A percentile compares a stretch with the other conserved stretches of the same genome.
Evolutionary conservation across 2,113 vertebrate genomes (phyloP).

Genomic region (Callaeas wilsoni): DNA sequence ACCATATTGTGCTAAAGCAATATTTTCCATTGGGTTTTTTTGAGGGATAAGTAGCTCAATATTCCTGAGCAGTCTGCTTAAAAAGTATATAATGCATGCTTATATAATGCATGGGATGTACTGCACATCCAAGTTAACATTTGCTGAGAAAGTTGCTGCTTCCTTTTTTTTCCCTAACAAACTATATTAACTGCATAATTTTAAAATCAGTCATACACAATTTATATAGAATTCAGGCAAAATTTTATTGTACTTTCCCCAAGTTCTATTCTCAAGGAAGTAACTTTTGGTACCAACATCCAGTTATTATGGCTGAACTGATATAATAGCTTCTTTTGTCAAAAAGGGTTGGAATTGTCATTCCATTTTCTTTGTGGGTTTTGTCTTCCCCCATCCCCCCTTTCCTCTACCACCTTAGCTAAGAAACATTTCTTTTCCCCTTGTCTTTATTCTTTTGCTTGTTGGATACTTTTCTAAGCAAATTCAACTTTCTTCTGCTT

Average conservation of each 20-base stretch:
- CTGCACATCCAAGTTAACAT: not conserved
- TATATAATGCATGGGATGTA: not conserved
- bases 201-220: not conserved
- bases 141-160: not conserved
- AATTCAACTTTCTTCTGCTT: not conserved
- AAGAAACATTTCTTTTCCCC: not conserved
- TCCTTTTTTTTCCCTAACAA: not conserved
- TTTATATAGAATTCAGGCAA: not conserved
- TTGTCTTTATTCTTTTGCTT: not conserved
- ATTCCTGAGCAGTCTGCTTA: not conserved
- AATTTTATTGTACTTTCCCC: not conserved
- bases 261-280: not conserved
- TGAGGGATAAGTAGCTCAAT: not conserved
- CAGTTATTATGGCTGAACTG: not conserved
- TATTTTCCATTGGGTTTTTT: not conserved
- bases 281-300: not conserved
- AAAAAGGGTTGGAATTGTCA: not conserved
- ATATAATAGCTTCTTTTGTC: not conserved
- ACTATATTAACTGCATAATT: not conserved
- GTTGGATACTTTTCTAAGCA: not conserved
- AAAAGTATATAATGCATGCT: not conserved
- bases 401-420: not conserved
- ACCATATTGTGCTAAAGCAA: not conserved
- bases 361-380: not conserved
- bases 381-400: not conserved